Evolutionary conservation across 2,113 vertebrate genomes (phyloP).

Genomic region (Thinocorus orbignyianus): DNA sequence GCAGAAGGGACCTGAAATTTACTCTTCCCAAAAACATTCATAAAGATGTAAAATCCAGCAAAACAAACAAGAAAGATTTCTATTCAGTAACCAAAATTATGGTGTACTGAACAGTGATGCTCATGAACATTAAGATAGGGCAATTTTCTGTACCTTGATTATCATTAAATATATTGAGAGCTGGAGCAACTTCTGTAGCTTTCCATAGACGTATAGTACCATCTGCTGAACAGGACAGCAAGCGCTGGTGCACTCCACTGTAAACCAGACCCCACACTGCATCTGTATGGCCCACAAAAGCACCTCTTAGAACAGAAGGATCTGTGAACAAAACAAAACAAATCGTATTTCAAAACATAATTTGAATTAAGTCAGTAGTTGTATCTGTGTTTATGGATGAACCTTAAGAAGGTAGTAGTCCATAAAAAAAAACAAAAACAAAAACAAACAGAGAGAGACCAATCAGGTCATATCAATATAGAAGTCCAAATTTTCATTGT

Average conservation of each 20-base stretch:
- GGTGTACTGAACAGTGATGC: neutral
- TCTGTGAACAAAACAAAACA: slow-evolving; percentile 73
- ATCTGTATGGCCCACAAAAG: slow-evolving; percentile 89
- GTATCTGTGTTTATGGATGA: neutral
- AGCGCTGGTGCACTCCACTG: slow-evolving; percentile 87
- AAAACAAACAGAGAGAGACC: too few relatives aligned
- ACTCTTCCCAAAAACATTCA: neutral
- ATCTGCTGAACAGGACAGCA: slow-evolving; percentile 96
- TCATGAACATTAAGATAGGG: neutral
- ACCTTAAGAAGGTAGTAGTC: neutral
- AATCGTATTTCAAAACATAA: neutral
- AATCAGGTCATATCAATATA: neutral
- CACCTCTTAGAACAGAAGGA: slow-evolving; percentile 88
- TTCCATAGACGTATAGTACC: slow-evolving; percentile 94
- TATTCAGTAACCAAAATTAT: neutral
- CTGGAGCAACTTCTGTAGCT: slow-evolving; percentile 83
- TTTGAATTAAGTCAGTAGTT: neutral
- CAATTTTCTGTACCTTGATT: slow-evolving; percentile 82
- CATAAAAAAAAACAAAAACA: neutral
- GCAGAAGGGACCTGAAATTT: neutral
- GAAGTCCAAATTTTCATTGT: neutral
- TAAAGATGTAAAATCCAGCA: neutral
- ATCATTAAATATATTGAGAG: slow-evolving; percentile 89
- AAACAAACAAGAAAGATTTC: neutral
- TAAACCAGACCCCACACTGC: slow-evolving; percentile 95